phyloP scores from a whole-genome alignment of 92 coral and sea anemone species.

The Virgularia gustaviana region DNA sequence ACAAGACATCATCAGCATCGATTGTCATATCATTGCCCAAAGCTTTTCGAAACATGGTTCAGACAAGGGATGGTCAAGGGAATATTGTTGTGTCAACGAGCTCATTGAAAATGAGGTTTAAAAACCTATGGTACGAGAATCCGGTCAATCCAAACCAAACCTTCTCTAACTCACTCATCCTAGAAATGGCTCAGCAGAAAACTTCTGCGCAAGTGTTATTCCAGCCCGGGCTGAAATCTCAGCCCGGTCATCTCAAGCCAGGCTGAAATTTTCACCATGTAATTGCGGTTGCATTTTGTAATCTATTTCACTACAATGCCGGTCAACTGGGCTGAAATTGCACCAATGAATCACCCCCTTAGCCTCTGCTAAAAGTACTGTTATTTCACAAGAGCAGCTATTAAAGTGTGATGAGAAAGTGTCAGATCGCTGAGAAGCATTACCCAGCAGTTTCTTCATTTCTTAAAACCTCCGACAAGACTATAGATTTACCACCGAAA shows the following conservation, averaged over 20 bases:
- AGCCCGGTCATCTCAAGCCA: too few relatives aligned
- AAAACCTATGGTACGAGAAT: conserved; percentile 44
- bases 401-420: conserved; percentile 25
- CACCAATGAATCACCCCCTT: too few relatives aligned
- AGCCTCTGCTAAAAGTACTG: conserved; percentile 7
- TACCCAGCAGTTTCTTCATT: too few relatives aligned
- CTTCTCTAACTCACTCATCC: conserved; percentile 46
- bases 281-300: too few relatives aligned
- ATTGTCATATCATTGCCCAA: conserved; percentile 36
- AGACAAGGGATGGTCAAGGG: conserved; percentile 51
- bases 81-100: conserved; percentile 38
- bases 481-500: too few relatives aligned
- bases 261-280: too few relatives aligned
- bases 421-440: neutral
- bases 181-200: conserved; percentile 46
- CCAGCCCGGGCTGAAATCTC: too few relatives aligned
- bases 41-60: conserved; percentile 29
- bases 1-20: conserved; percentile 48
- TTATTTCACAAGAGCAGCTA: conserved; percentile 20
- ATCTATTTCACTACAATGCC: too few relatives aligned
- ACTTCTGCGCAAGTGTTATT: too few relatives aligned
- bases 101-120: conserved; percentile 25
- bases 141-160: conserved; percentile 38
- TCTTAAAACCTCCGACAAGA: too few relatives aligned
- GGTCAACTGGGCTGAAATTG: too few relatives aligned